These are phyloP conservation scores for Pediacus dermestoides DNA, from an alignment of 2,888 invertebrate genomes.

Conservation along the genomic window DNA sequence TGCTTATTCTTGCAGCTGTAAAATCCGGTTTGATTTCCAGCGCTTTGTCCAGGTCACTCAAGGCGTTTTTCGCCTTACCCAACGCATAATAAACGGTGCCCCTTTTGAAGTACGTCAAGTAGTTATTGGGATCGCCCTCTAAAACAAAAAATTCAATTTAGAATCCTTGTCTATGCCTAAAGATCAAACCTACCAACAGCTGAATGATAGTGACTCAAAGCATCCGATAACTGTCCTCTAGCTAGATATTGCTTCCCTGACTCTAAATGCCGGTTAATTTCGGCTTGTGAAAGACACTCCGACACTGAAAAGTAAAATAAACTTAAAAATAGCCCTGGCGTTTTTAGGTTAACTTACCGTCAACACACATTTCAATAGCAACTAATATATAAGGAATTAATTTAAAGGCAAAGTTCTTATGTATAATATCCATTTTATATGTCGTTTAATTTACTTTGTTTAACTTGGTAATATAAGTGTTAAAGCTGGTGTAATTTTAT, in stretches of 20 bases:
- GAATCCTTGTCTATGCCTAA: too few relatives aligned
- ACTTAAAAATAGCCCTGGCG: conserved; percentile 14
- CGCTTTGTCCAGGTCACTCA: conserved; percentile 90
- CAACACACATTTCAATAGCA: conserved; percentile 64
- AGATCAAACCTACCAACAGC: conserved; percentile 87
- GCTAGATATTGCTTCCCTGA: conserved; percentile 89
- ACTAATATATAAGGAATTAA: conserved; percentile 65
- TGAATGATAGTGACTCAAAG: conserved; percentile 94
- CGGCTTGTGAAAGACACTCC: conserved; percentile 66
- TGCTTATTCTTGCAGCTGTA: conserved; percentile 73
- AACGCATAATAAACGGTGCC: conserved; percentile 95
- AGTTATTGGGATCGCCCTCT: conserved; percentile 96
- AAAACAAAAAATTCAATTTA: too few relatives aligned
- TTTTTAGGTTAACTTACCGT: conserved; percentile 55
- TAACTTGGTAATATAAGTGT: conserved; percentile 9
- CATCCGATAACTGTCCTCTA: conserved; percentile 91
- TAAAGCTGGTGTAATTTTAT: conserved; percentile 12
- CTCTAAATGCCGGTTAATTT: conserved; percentile 91
- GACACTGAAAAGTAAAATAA: conserved; percentile 56
- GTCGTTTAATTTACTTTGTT: conserved; percentile 45
- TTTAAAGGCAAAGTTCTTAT: conserved; percentile 55
- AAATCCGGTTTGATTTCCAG: conserved; percentile 94
- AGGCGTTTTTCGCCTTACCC: conserved; percentile 91
- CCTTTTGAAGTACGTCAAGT: conserved; percentile 91
- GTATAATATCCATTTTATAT: conserved; percentile 56